Conservation (phyloP, 2,113 vertebrate genomes). For the Sialia sialis region DNA sequence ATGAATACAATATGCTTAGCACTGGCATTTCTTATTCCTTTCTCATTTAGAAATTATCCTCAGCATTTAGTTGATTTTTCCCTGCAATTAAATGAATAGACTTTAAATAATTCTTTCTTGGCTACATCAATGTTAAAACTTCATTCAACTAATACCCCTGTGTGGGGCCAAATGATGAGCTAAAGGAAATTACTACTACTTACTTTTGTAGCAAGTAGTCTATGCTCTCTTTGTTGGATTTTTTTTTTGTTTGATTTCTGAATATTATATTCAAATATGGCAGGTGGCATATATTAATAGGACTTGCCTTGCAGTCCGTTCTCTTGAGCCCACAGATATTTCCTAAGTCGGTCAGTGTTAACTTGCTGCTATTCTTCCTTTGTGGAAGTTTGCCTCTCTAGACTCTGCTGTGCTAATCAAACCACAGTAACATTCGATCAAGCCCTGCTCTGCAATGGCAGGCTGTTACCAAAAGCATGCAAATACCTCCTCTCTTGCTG, state of each 20-base stretch:
- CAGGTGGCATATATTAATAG: neutral
- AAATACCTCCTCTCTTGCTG: neutral
- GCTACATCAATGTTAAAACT: neutral
- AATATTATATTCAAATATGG: neutral
- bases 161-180: neutral
- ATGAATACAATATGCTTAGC: constrained; percentile 63
- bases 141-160: neutral
- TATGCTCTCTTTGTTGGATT: neutral
- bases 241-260: neutral
- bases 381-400: neutral
- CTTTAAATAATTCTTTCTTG: constrained; percentile 4
- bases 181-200: neutral
- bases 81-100: constrained; percentile 26
- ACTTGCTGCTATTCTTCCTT: neutral
- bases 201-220: neutral
- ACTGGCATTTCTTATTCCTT: constrained; percentile 37
- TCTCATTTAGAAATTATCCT: constrained; percentile 43
- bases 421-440: neutral
- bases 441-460: neutral
- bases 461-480: neutral
- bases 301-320: neutral
- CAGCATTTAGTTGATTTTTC: constrained; percentile 9
- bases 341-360: neutral
- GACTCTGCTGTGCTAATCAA: neutral
- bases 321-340: neutral